Evolutionary conservation across 2,797 vertebrate genomes (phyloP).

Genomic region (Mus caroli): DNA sequence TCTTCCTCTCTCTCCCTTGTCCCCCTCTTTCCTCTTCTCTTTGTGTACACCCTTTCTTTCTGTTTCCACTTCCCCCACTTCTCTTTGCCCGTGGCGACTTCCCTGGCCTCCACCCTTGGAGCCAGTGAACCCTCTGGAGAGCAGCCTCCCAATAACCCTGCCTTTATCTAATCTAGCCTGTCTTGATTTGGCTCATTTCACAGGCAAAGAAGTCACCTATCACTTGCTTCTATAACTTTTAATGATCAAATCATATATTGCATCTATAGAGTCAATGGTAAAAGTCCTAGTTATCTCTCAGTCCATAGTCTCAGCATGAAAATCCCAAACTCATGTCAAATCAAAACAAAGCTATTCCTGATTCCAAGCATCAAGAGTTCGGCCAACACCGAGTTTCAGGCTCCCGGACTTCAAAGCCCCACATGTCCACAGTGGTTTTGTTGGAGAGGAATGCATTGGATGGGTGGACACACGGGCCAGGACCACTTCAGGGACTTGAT

Average conservation of each 20-base stretch:
- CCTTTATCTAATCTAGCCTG: background rate
- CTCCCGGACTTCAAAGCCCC: background rate
- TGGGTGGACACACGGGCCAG: background rate
- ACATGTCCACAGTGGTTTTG: accelerated
- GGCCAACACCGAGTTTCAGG: background rate
- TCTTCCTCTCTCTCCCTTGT: background rate
- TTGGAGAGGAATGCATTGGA: slow-evolving; percentile 29
- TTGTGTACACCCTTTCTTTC: background rate
- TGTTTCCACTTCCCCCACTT: background rate
- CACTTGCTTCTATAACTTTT: background rate
- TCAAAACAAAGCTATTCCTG: background rate
- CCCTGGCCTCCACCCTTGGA: background rate
- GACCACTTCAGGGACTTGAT: slow-evolving; percentile 51
- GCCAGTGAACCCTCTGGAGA: background rate
- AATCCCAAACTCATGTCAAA: background rate
- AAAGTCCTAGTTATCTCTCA: background rate
- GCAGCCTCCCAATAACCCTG: background rate
- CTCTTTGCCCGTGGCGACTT: background rate
- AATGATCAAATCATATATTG: background rate
- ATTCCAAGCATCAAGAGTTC: slow-evolving; percentile 2
- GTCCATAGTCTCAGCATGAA: background rate
- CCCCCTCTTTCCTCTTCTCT: background rate
- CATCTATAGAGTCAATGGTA: background rate
- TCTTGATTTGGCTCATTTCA: background rate
- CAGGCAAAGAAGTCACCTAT: background rate